Evolutionary conservation across 2,888 invertebrate genomes (phyloP).

Genomic region (Meandrusa payeni): DNA sequence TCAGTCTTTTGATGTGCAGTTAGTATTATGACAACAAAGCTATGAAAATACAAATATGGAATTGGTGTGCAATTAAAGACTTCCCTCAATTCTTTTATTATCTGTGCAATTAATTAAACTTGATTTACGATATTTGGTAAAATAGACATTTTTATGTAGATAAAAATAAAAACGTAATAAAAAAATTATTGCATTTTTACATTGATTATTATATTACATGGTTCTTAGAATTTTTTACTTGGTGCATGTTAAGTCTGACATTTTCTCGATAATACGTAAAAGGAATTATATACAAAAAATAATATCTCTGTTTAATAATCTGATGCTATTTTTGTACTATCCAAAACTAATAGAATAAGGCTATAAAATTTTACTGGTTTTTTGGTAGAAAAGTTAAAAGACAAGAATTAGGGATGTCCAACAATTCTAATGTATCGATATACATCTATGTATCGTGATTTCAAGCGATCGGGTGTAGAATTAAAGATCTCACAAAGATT

Average conservation of each 20-base stretch:
- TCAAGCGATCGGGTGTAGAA: no score
- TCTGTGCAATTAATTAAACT: slow-evolving; percentile 20
- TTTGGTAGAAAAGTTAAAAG: no score
- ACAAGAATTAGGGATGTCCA: no score
- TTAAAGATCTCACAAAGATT: no score
- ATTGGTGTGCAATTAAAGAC: no score
- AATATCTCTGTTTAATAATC: slow-evolving; percentile 21
- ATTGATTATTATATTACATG: slow-evolving; percentile 8
- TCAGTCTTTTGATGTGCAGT: no score
- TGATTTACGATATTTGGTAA: slow-evolving; percentile 8
- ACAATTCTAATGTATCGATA: no score
- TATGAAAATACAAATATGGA: no score
- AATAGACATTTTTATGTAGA: slow-evolving; percentile 14
- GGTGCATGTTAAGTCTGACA: slow-evolving; percentile 4
- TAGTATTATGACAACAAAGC: no score
- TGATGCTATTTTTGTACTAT: slow-evolving; percentile 28
- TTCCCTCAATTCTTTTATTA: no score
- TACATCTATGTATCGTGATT: no score
- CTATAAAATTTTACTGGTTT: no score
- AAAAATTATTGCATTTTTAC: slow-evolving; percentile 17
- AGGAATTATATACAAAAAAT: slow-evolving; percentile 13
- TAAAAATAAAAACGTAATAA: slow-evolving; percentile 8
- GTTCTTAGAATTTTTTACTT: slow-evolving; percentile 10
- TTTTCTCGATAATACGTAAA: slow-evolving; percentile 11
- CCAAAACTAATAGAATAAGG: slow-evolving; percentile 21